Base-by-base conservation (phyloP, 2,888 invertebrate genomes). In the Drosophila mayaguana region DNA sequence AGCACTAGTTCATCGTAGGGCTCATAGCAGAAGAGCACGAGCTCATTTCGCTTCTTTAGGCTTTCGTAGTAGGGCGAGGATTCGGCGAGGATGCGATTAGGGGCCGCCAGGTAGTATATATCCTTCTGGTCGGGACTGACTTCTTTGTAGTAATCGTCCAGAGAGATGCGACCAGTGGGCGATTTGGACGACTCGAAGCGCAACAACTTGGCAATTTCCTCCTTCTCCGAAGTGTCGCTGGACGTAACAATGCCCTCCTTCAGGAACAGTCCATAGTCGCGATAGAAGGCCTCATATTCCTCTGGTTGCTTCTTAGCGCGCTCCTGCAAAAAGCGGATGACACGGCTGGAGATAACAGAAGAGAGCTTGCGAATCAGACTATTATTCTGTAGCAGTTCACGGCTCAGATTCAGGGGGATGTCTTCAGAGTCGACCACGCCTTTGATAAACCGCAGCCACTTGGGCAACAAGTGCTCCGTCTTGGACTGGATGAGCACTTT, bases 371-470 rank as follows among this genome's bases (percentile, higher is more conserved):
- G 96, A 80, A 99, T 98, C 5, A 99, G 94, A 28, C 96, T 95
- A 92, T 98, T 98, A 90, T 99, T 98, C 93, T 99, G 99, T 55
- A 99, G 94, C 69, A 99, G 93, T 93, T 99, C 99, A 91, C 99
- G 95, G 92, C 98, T 99, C 72, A 99, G 94, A 95, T 99, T 99
- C 63, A 99, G 94, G 46, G 99, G 99, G 94, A 99, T 98, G 93
- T 99, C 99, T 94, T 99, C 99, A 1, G 98, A 98, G 94, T 99
- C 99, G 18, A 99, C 98, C 36, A 99, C 98, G 91, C 98, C 99
- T 95, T 98, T 98, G 3, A 99, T 94, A 93, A 99, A 99, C 84
- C 99, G 94, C 81, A 99, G 94, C 98, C 98, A 99, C 91, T 98
- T 97, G 0, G 98, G 98, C 73, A 99, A 93, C 77, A 99, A 95